phyloP scores from a whole-genome alignment of 2,797 vertebrate genomes.

The Scarus forsteni region DNA sequence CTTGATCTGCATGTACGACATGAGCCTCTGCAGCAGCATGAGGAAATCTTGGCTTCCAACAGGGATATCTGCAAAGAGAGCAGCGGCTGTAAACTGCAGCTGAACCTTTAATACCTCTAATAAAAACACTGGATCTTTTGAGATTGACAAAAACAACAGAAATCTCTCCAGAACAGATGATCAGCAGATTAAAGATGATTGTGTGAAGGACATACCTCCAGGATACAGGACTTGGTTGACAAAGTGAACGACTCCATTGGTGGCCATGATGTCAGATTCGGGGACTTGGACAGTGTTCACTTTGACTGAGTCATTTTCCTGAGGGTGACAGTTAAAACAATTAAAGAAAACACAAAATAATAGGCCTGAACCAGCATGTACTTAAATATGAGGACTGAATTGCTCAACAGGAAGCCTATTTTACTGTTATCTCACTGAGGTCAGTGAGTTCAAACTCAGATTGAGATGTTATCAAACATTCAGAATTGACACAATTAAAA shows the following conservation, averaged over 20 bases:
- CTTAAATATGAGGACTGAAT: neutral
- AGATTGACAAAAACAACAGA: conserved; percentile 24
- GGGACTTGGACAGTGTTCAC: conserved; percentile 90
- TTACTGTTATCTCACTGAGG: conserved; percentile 1
- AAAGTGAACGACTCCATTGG: conserved; percentile 94
- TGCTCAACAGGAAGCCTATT: neutral
- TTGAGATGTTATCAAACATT: conserved; percentile 5
- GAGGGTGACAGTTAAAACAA: conserved; percentile 44
- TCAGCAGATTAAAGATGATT: neutral
- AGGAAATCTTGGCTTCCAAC: conserved; percentile 91
- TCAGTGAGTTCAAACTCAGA: neutral
- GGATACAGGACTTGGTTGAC: conserved; percentile 92
- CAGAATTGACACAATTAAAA: neutral
- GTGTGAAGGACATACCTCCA: conserved; percentile 81
- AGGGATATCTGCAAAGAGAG: conserved; percentile 86
- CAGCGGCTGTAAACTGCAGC: conserved; percentile 10
- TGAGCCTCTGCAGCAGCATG: conserved; percentile 88
- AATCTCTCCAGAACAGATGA: neutral
- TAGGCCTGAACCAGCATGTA: conserved; percentile 24
- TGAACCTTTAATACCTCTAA: conserved; percentile 1
- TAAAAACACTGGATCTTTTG: conserved; percentile 4
- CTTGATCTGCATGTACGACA: conserved; percentile 93
- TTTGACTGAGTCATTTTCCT: conserved; percentile 90
- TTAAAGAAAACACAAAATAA: conserved; percentile 32
- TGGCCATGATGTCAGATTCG: conserved; percentile 92